Evolutionary conservation across 2,888 invertebrate species (phyloP), one percentile per base, ranked within the genome.

Genomic region (Trachelus tabidus): DNA sequence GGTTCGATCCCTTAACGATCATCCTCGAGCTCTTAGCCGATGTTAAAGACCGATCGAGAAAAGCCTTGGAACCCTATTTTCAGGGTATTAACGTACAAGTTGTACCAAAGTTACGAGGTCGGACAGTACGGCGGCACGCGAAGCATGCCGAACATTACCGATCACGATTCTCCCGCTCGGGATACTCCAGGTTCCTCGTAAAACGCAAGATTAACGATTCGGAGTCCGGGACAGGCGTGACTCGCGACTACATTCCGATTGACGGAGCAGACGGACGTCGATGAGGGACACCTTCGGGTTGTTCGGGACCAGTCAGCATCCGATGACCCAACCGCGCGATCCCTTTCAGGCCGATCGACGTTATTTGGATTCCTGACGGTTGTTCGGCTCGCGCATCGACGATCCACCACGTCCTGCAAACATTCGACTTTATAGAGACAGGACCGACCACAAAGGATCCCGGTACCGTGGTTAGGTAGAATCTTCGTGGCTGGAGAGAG

Each of bases 101-200:
- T 73, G 34, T 30, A 35, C 73, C 73, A n/a, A 35, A 74, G 74
- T 74, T 74, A 74, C 74, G 74, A 74, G 74, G 30, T 37, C 74
- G 74, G 34, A 74, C 34, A 74, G 74, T 31, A 34, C 74, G 31
- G 30, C 74, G 74, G 74, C 74, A 74, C 35, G 74, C 74, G 74
- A 74, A 34, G 74, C 35, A 74, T n/a, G 35, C 37, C 74, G 74
- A 30, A 34, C 71, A 34, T 37, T 35, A 30, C 37, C 74, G 74
- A 56, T 56, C 56, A 56, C 34, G 74, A 74, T 30, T 74, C 71
- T 11, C 6, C 6, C 12, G 71, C 56, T 56, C 23, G 56, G 56
- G 56, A 56, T 56, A 9, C 23, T 56, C 56, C 56, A 34, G 15
- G 34, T 31, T 71, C 71, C 31, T 71, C 74, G 74, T 74, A 74